A percentile compares a stretch with the other conserved stretches of the same genome.
Conservation (phyloP, 2,113 vertebrate species). For the Lepidiolamprologus cunningtoni region DNA sequence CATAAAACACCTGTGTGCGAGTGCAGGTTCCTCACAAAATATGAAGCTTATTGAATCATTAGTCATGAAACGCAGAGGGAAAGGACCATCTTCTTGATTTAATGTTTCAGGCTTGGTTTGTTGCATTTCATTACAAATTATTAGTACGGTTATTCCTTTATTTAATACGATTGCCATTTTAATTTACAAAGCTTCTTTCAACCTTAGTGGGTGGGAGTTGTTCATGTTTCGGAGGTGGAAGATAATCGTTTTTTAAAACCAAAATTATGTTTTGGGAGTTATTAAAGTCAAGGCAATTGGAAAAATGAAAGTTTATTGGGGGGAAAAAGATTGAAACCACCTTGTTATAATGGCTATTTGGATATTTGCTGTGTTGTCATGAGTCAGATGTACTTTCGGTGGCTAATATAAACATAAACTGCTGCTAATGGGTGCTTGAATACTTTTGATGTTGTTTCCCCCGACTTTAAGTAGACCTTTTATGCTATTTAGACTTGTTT, state of each 20-base stretch:
- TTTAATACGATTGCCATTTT: background rate
- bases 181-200: background rate
- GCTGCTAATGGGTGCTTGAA: background rate
- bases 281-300: background rate
- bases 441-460: background rate
- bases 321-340: rapidly evolving
- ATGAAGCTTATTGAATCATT: background rate
- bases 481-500: background rate
- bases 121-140: background rate
- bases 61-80: background rate
- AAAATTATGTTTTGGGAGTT: background rate
- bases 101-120: background rate
- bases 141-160: background rate
- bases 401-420: background rate
- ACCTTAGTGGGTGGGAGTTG: background rate
- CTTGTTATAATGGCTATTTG: background rate
- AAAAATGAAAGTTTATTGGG: background rate
- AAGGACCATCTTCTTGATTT: background rate
- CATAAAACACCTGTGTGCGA: background rate
- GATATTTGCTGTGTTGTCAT: background rate
- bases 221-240: background rate
- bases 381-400: background rate
- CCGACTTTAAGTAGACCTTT: background rate
- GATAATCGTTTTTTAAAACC: background rate
- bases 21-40: background rate